Conservation (phyloP, 1,140 invertebrate genomes). For the Macrostomum lignano region DNA sequence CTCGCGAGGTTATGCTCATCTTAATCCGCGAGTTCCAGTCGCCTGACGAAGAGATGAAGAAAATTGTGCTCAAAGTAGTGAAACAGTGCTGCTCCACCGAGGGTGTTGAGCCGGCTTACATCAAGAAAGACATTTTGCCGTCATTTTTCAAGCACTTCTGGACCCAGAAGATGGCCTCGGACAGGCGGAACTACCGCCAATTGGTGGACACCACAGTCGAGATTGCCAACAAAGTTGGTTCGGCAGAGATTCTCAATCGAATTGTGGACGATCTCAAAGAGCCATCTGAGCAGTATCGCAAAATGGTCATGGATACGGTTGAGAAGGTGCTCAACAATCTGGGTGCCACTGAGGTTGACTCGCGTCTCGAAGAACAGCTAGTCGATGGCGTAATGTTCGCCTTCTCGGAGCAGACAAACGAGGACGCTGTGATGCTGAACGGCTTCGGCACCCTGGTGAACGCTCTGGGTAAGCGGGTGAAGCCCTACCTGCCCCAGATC, state of each 20-base stretch:
- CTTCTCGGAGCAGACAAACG: conserved; percentile 96
- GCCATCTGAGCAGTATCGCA: conserved; percentile 94
- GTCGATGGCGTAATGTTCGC: conserved; percentile 97
- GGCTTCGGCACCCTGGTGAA: conserved; percentile 97
- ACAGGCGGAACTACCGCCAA: conserved; percentile 71
- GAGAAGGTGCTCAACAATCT: conserved; percentile 90
- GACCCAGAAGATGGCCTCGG: conserved; percentile 96
- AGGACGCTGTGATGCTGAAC: conserved; percentile 98
- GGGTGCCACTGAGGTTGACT: conserved; percentile 87
- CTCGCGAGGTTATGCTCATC: conserved; percentile 96
- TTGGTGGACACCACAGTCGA: conserved; percentile 96
- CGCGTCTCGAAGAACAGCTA: conserved; percentile 77
- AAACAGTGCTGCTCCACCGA: conserved; percentile 99
- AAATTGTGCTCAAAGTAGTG: conserved; percentile 97
- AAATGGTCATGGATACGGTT: conserved; percentile 99
- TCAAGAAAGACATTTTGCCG: conserved; percentile 90
- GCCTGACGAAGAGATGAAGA: conserved; percentile 99
- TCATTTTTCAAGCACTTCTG: conserved; percentile 99
- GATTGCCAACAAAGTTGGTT: conserved; percentile 85
- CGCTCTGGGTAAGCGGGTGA: conserved; percentile 76
- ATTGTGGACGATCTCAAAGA: conserved; percentile 97
- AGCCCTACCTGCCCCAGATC: conserved; percentile 92
- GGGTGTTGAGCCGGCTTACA: conserved; percentile 94
- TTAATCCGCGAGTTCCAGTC: conserved; percentile 95
- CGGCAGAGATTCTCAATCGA: conserved; percentile 85